Percentiles rank a stretch among this genome's conserved stretches.
Evolutionary conservation across 2,797 vertebrate genomes (phyloP).

Genomic region (Lepilemur septentrionalis): DNA sequence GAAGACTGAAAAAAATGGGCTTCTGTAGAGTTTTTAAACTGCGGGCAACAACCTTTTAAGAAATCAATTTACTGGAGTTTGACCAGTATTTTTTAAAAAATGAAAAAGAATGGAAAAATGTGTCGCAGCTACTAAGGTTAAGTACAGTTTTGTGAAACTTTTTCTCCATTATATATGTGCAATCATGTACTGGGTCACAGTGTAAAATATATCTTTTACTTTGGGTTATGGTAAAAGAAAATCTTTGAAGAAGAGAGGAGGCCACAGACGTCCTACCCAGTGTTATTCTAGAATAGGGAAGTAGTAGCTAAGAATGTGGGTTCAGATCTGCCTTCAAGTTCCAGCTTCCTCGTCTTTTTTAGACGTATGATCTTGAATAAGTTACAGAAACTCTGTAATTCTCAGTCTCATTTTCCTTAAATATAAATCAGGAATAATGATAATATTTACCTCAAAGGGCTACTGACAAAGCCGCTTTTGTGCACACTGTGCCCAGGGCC

Average conservation of each 20-base stretch:
- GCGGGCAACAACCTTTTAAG: not conserved
- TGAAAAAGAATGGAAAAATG: not conserved
- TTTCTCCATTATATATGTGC: not conserved
- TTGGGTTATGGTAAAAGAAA: not conserved
- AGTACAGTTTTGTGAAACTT: not conserved
- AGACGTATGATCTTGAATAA: not conserved
- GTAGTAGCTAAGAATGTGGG: not conserved
- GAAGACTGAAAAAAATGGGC: not conserved
- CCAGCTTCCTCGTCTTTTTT: not conserved
- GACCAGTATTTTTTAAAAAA: slow-evolving; percentile 7
- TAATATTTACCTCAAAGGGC: not conserved
- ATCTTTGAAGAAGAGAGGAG: not conserved
- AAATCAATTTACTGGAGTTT: not conserved
- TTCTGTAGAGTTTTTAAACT: not conserved
- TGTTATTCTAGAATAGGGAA: not conserved
- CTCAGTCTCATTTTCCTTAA: not conserved
- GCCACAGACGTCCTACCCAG: not conserved
- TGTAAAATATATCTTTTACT: not conserved
- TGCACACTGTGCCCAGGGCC: not conserved
- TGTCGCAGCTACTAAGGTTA: not conserved
- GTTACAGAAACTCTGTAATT: not conserved
- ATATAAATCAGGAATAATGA: not conserved
- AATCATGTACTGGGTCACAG: not conserved
- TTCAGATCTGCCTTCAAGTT: not conserved
- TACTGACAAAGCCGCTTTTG: not conserved